Evolutionary conservation across 2,888 invertebrate species (phyloP), one percentile per base, ranked within the genome.

Genomic region (Notodromas monacha): DNA sequence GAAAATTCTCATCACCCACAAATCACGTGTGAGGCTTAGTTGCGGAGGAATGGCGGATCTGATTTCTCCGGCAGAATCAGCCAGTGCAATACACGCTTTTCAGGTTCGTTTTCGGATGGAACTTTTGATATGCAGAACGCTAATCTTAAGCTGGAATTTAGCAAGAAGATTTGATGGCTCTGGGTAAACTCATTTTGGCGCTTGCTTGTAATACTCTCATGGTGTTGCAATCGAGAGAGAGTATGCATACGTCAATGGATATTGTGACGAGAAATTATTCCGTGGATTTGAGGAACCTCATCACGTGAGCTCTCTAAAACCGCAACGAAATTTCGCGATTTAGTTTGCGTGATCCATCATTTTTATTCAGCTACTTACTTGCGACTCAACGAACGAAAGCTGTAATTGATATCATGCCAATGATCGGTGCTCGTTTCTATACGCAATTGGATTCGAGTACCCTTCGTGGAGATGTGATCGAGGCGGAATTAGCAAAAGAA

Each of bases 361-460:
- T 12, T 16, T 30, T 33, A 29, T 32, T 37, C 44, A 45, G 4
- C 39, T 73, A 72, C 50, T 74, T 72, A 50, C 55, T 77, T 45
- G 56, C 76, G 42, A 57, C 38, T 40, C 37, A 35, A 33, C 55
- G 55, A 41, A 48, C 14, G 32, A 36, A 37, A 38, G 69, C 67
- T 42, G 72, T 92, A 35, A 77, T 76, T 37, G 89, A 92, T 54
- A 62, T 92, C 42, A 92, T 92, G 92, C 89, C 92, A 15, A 86
- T 92, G 84, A 89, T 96, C 41, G 92, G 58, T 14, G 86, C 86
- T 28, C 60, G 89, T 34, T 92, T 89, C 54, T 92, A 86, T 51
- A 74, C 73, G 1, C 86, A 92, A 55, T 57, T 89, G 46, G 89
- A 92, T 50, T 68, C 72, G 4, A 58, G 76, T 34, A 73, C 81